Conservation (phyloP, 37 sponge, comb jelly and placozoan genomes). For the Ianthella basta region DNA sequence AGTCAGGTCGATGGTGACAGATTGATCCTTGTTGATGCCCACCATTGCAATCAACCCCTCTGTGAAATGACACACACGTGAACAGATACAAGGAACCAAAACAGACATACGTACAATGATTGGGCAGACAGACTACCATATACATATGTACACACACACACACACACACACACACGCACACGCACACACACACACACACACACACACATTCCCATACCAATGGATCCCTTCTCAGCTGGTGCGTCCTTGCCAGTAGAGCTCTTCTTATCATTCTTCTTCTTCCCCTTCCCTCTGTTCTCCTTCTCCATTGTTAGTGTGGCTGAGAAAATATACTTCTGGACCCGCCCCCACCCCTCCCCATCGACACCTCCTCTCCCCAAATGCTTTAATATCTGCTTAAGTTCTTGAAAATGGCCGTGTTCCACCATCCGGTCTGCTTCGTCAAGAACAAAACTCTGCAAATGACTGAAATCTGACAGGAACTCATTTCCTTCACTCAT, state of each 20-base stretch:
- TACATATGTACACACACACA: background rate
- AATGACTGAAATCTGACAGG: conserved; percentile 34
- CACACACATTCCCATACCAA: background rate
- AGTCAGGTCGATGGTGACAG: conserved; percentile 83
- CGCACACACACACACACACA: conserved; percentile 5
- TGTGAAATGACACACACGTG: conserved; percentile 26
- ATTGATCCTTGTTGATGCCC: conserved; percentile 50
- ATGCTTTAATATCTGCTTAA: conserved; percentile 72
- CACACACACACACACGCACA: conserved; percentile 11
- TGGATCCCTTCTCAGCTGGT: too few relatives aligned
- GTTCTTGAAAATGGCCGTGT: conserved; percentile 89
- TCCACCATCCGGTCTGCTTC: conserved; percentile 99
- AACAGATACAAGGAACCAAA: too few relatives aligned
- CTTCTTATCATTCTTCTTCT: conserved; percentile 2
- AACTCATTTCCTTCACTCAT: conserved; percentile 80
- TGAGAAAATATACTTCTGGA: conserved; percentile 91
- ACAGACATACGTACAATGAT: too few relatives aligned
- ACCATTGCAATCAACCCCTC: conserved; percentile 67
- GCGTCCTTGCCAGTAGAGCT: too few relatives aligned
- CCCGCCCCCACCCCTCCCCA: background rate
- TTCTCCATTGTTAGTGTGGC: conserved; percentile 86
- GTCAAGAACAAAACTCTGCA: conserved; percentile 88
- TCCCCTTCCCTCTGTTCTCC: conserved; percentile 51
- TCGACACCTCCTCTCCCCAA: background rate
- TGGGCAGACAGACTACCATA: background rate